Evolutionary conservation across 2,797 vertebrate genomes (phyloP).

Genomic region (Lutjanus argentimaculatus): DNA sequence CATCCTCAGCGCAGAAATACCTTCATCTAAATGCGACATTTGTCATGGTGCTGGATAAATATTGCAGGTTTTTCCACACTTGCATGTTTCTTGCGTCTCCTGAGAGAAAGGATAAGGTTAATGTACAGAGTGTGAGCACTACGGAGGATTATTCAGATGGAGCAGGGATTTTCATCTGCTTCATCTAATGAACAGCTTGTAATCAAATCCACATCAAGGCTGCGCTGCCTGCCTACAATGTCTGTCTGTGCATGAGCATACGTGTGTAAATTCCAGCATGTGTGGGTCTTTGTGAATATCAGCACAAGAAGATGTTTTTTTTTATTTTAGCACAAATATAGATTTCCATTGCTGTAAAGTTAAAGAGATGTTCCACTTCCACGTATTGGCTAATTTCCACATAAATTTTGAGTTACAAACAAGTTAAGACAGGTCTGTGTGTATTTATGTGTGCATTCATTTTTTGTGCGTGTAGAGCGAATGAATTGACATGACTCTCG

Average conservation of each 20-base stretch:
- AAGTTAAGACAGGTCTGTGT: not conserved
- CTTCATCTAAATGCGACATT: conserved; percentile 40
- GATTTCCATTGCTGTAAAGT: conserved; percentile 7
- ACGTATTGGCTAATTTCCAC: not conserved
- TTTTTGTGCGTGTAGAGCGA: conserved; percentile 28
- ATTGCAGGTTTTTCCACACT: conserved; percentile 33
- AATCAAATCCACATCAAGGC: conserved; percentile 73
- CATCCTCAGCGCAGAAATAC: not conserved
- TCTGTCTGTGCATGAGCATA: conserved; percentile 24
- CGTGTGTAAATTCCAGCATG: conserved; percentile 9
- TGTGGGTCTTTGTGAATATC: conserved; percentile 9
- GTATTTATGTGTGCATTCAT: conserved; percentile 2
- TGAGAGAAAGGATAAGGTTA: conserved; percentile 46
- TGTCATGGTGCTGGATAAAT: conserved; percentile 35
- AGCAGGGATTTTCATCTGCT: conserved; percentile 73
- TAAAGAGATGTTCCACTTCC: not conserved
- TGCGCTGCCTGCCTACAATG: conserved; percentile 29
- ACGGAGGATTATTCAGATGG: conserved; percentile 63
- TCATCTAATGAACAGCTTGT: conserved; percentile 78
- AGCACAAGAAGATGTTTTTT: conserved; percentile 17
- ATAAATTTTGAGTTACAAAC: not conserved
- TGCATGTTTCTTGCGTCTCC: conserved; percentile 27
- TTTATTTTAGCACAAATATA: conserved; percentile 4
- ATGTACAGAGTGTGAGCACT: conserved; percentile 50
- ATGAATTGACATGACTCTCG: conserved; percentile 75